These are phyloP conservation scores for Tiliacea aurago DNA, from an alignment of 2,888 invertebrate species.

Conservation along the genomic window DNA sequence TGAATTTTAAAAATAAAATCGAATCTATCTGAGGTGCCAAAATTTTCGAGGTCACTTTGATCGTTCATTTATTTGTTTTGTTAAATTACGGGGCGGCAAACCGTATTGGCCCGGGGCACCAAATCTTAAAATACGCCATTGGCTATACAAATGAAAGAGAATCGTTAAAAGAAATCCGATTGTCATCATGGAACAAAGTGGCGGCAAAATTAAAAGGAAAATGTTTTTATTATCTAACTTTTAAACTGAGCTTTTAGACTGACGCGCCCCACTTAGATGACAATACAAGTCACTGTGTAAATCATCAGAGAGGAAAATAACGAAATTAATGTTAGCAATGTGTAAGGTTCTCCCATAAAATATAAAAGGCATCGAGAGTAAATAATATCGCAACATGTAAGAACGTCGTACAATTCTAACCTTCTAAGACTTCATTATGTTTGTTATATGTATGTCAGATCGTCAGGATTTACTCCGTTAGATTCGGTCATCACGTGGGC, in stretches of 20 bases:
- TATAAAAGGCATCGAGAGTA: not conserved
- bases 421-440: no score
- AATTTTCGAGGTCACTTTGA: no score
- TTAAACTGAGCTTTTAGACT: slow-evolving; percentile 2
- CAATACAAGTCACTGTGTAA: not conserved
- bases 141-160: slow-evolving; percentile 9
- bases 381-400: no score
- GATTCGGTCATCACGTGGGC: no score
- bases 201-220: slow-evolving; percentile 8
- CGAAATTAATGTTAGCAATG: slow-evolving; percentile 5
- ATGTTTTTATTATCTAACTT: not conserved
- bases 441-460: no score
- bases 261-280: not conserved
- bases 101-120: no score
- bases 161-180: slow-evolving; percentile 21
- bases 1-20: no score
- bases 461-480: no score
- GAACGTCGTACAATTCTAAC: no score
- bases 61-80: no score
- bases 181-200: slow-evolving; percentile 21
- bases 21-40: no score
- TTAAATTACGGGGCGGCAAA: no score
- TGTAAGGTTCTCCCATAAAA: slow-evolving; percentile 5
- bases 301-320: not conserved
- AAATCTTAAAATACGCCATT: not conserved